Percentiles rank a stretch among this genome's conserved stretches.
phyloP scores from a whole-genome alignment of 1,140 invertebrate genomes.

The Drosophila simulans region DNA sequence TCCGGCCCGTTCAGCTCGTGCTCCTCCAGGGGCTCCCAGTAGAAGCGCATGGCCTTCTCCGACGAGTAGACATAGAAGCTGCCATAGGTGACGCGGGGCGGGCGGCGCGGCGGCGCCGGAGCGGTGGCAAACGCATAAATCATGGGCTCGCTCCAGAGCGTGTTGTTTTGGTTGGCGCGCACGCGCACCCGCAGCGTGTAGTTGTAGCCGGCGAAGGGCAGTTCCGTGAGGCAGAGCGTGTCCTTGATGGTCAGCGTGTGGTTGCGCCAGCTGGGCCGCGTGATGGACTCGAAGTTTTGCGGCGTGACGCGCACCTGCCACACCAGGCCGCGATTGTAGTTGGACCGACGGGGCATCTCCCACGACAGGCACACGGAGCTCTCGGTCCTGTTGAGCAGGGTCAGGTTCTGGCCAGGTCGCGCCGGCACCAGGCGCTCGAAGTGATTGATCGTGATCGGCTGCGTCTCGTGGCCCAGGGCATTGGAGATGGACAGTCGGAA shows the following conservation, averaged over 20 bases:
- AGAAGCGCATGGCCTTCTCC: conserved; percentile 50
- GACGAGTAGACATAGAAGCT: conserved; percentile 72
- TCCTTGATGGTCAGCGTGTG: conserved; percentile 45
- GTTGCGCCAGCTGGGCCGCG: conserved; percentile 54
- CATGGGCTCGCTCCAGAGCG: conserved; percentile 62
- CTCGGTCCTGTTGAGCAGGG: conserved; percentile 42
- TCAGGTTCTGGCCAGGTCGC: conserved; percentile 55
- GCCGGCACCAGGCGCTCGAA: conserved; percentile 53
- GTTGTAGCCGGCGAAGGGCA: conserved; percentile 62
- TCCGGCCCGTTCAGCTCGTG: conserved; percentile 63
- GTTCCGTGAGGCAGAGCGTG: conserved; percentile 59
- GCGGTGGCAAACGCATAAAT: conserved; percentile 49
- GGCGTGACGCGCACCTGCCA: conserved; percentile 61
- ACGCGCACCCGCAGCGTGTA: conserved; percentile 64
- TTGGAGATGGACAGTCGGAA: conserved; percentile 51
- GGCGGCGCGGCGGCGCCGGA: conserved; percentile 51
- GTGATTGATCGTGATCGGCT: conserved; percentile 51
- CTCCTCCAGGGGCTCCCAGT: conserved; percentile 63
- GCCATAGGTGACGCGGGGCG: conserved; percentile 63
- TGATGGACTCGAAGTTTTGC: conserved; percentile 40
- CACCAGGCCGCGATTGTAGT: conserved; percentile 49
- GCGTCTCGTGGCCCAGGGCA: conserved; percentile 30
- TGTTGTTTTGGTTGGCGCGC: conserved; percentile 62
- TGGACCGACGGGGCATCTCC: conserved; percentile 68
- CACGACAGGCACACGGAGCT: conserved; percentile 58